Evolutionary conservation across 1,140 invertebrate species (phyloP), one percentile per base, ranked within the genome.

Genomic region (Trachymyrmex cornetzi): DNA sequence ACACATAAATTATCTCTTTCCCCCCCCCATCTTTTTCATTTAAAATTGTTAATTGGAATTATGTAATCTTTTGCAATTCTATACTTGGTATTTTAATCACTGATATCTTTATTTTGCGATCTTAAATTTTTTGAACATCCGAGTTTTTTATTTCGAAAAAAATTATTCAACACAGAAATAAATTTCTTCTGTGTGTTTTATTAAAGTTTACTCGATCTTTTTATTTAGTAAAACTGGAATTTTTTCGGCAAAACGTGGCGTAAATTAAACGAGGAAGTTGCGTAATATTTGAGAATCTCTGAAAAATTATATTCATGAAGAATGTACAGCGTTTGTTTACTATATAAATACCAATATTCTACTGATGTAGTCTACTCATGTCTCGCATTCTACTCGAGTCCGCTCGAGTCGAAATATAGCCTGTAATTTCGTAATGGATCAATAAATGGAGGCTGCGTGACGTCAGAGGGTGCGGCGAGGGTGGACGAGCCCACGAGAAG

Each of bases 391-490:
- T 59, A 53, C 14, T 85, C 19, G 9, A 67, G 66, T 82, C 34
- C 77, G 27, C 44, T 71, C 63, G 55, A 71, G 88, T 90, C 71
- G 85, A 92, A 92, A 92, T 92, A 91, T 90, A 87, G 86, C 88
- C 87, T 87, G 81, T 89, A 91, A 91, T 92, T 92, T 91, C 74
- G 79, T 90, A 90, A 91, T 89, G 92, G 93, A 94, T 94, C 93
- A 94, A 94, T 94, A 94, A 94, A 81, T 67, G 92, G 92, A 92
- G 92, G 92, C 89, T 94, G 93, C 64, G 87, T 94, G 91, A 94
- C 93, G 93, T 93, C 90, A 94, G 87, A 91, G 90, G 91, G 92
- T 92, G 93, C 91, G 93, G 90, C 88, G 90, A 92, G 92, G 89
- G 88, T 89, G 63, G 88, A 85, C 84, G 61, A 59, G 85, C 50